Percentiles rank a stretch among this genome's conserved stretches.
Conservation (phyloP, 1,140 invertebrate genomes). For the Drosophila nikananu region DNA sequence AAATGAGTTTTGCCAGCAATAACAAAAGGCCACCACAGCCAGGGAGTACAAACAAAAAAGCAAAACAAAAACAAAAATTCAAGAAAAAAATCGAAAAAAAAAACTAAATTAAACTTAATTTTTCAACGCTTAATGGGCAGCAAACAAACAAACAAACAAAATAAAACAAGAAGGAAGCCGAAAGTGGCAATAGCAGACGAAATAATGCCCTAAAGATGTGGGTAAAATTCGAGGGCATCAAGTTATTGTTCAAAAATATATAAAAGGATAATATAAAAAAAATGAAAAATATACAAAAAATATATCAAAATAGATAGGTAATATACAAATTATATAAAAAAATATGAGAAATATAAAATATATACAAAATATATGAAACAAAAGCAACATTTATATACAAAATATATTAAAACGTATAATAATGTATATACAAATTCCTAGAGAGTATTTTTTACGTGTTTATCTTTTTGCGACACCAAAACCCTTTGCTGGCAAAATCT, state of each 20-base stretch:
- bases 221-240: neutral
- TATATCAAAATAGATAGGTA: no score
- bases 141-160: constrained; percentile 61
- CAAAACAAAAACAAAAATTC: neutral
- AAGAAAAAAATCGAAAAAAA: constrained; percentile 21
- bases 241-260: no score
- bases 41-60: constrained; percentile 36
- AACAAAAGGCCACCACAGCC: constrained; percentile 39
- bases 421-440: neutral
- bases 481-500: neutral
- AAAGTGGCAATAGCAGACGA: constrained; percentile 1
- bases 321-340: no score
- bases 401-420: neutral
- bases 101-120: constrained; percentile 53
- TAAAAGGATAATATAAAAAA: no score
- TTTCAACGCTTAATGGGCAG: constrained; percentile 59
- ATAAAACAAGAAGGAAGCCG: constrained; percentile 13
- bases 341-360: neutral
- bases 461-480: neutral
- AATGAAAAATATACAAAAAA: no score
- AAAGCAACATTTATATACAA: no score
- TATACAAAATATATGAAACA: no score
- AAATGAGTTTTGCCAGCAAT: constrained; percentile 32
- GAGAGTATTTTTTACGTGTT: neutral
- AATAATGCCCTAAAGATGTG: neutral